These are phyloP conservation scores for Oreochromis grahami DNA, from an alignment of 2,797 vertebrate genomes.

Conservation along the genomic window DNA sequence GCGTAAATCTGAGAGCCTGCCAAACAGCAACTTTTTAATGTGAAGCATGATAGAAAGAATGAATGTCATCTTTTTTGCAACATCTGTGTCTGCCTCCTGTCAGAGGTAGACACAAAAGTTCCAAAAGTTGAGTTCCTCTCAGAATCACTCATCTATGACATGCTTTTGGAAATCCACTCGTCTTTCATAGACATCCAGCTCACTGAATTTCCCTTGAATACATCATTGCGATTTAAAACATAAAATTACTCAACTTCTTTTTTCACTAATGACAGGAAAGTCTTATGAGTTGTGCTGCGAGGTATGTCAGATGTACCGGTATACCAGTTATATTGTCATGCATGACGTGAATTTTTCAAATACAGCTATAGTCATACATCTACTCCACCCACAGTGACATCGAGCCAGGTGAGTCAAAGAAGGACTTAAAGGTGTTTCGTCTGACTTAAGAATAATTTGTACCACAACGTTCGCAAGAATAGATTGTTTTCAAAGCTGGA, in stretches of 20 bases:
- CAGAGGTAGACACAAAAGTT: neutral
- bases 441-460: neutral
- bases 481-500: neutral
- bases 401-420: neutral
- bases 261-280: neutral
- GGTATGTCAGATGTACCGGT: neutral
- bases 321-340: neutral
- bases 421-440: neutral
- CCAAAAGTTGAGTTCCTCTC: slow-evolving; percentile 15
- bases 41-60: slow-evolving; percentile 46
- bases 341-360: neutral
- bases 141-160: slow-evolving; percentile 6
- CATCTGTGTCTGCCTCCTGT: slow-evolving; percentile 36
- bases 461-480: neutral
- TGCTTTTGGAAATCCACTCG: neutral
- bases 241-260: neutral
- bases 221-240: neutral
- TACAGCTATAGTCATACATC: neutral
- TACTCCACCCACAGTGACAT: neutral
- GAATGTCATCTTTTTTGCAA: slow-evolving; percentile 13
- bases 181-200: neutral
- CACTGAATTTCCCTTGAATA: neutral
- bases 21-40: neutral
- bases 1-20: neutral
- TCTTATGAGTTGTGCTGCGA: neutral